Conservation (phyloP, 2,797 vertebrate genomes). For the Pygocentrus nattereri region DNA sequence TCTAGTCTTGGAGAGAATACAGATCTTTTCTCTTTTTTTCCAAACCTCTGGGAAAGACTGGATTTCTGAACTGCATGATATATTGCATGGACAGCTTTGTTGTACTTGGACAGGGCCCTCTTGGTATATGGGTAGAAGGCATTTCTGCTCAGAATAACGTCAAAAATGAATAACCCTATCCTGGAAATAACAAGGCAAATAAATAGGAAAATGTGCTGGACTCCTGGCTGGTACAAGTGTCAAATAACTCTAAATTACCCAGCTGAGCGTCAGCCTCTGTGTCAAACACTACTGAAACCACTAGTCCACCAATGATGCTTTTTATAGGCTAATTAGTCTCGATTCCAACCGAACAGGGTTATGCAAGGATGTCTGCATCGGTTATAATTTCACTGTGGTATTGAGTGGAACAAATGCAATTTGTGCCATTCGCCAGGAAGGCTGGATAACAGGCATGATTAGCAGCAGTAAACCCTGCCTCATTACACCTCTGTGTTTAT, state of each 20-base stretch:
- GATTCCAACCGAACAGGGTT: conserved; percentile 1
- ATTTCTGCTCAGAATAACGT: conserved; percentile 43
- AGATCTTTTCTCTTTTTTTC: conserved; percentile 65
- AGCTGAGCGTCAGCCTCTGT: conserved; percentile 10
- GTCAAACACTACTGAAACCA: conserved; percentile 1
- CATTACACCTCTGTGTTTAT: conserved; percentile 13
- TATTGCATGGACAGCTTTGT: conserved; percentile 68
- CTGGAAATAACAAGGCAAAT: conserved; percentile 29
- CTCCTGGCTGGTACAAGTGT: conserved; percentile 45
- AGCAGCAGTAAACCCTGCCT: neutral
- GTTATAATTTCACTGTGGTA: conserved; percentile 4
- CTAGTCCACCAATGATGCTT: neutral
- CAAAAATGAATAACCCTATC: conserved; percentile 26
- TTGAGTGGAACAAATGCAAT: conserved; percentile 13
- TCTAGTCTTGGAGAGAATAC: conserved; percentile 67
- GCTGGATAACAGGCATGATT: conserved; percentile 10
- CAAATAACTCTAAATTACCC: conserved; percentile 32
- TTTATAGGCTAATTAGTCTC: conserved; percentile 17
- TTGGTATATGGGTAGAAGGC: conserved; percentile 54
- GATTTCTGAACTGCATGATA: conserved; percentile 69
- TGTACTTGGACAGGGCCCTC: conserved; percentile 72
- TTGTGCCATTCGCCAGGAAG: neutral
- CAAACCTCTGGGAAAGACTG: conserved; percentile 73
- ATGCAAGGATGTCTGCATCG: conserved; percentile 2
- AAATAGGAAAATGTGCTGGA: conserved; percentile 27